These are phyloP conservation scores for Leptobrachium ailaonicum DNA, from an alignment of 2,113 vertebrate species.

Conservation along the genomic window DNA sequence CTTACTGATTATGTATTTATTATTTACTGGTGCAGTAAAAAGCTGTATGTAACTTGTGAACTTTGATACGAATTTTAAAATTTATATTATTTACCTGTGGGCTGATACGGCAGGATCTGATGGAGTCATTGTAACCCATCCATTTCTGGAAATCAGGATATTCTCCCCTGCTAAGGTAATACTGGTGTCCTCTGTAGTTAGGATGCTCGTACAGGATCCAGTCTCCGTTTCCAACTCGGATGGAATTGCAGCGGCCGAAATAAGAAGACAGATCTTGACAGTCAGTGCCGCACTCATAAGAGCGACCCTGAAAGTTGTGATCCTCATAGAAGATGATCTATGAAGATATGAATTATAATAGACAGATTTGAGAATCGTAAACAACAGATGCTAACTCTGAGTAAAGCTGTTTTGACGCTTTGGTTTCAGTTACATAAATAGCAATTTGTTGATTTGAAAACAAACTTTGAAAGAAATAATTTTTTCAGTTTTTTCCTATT, in stretches of 20 bases:
- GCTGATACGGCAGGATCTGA: constrained; percentile 15
- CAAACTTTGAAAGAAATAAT: too few species aligned
- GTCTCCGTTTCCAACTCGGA: constrained; percentile 82
- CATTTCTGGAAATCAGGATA: constrained; percentile 23
- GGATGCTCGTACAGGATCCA: constrained; percentile 50
- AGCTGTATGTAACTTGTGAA: too few species aligned
- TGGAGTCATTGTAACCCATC: neutral
- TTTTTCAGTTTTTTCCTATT: too few species aligned
- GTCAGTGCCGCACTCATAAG: neutral
- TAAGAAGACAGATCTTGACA: constrained; percentile 62
- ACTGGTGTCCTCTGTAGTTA: constrained; percentile 18
- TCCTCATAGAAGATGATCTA: neutral
- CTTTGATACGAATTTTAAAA: too few species aligned
- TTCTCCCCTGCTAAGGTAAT: constrained; percentile 17
- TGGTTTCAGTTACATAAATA: too few species aligned
- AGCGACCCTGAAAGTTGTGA: constrained; percentile 2
- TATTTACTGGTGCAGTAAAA: too few species aligned
- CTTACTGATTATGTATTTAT: too few species aligned
- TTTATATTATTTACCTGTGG: constrained; percentile 1
- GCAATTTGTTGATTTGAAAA: too few species aligned
- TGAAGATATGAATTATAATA: too few species aligned
- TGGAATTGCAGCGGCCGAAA: constrained; percentile 89
- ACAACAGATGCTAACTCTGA: too few species aligned
- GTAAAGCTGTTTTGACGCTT: too few species aligned
- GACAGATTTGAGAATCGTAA: too few species aligned